Base-by-base conservation (phyloP, 2,888 invertebrate species). In the Linyphia triangularis region DNA sequence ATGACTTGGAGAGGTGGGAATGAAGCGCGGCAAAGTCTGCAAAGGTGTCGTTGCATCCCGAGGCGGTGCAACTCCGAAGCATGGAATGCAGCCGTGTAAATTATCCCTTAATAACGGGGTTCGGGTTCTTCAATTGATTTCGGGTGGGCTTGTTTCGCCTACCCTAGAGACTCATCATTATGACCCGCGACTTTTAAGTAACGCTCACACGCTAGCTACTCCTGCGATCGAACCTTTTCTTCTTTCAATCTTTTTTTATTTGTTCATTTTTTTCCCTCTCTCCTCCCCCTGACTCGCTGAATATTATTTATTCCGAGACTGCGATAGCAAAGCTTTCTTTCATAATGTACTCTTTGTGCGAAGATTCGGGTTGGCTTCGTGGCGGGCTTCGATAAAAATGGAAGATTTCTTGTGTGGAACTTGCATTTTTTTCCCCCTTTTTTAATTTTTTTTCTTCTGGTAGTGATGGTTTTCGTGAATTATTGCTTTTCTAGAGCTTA, bases 31-130 rank as follows among this genome's bases (percentile, higher is more conserved):
- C 19, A 26, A 61, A 22, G 61, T 10, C 10, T 4, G 37, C 33
- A 33, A 69, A 33, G 37, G 37, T 33, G 33, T 73, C 63, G 85
- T 72, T 63, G 61, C 37, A 37, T 61, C 86, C 81, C 73, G 19
- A 63, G 86, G 86, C 86, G 81, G 86, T 79, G 65, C 86, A 73
- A 81, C 79, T 86, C 65, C n/a, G 84, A 51, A 16, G 69, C 28
- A 73, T 61, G 81, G 79, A 81, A 82, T 83, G 88, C 88, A 61
- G 88, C 82, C 82, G 88, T 83, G 88, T 88, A 88, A 88, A 88
- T 82, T 88, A 88, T 77, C 88, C 88, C 77, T 88, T 88, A 88
- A 88, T 88, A 88, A 88, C 88, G 70, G 88, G 88, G 88, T 86
- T 81, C 79, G 79, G 61, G 81, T 81, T 69, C 88, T 82, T 77